Percentiles rank a stretch among this genome's conserved stretches.
phyloP scores from a whole-genome alignment of 1,140 invertebrate genomes.

The Melipona quadrifasciata region DNA sequence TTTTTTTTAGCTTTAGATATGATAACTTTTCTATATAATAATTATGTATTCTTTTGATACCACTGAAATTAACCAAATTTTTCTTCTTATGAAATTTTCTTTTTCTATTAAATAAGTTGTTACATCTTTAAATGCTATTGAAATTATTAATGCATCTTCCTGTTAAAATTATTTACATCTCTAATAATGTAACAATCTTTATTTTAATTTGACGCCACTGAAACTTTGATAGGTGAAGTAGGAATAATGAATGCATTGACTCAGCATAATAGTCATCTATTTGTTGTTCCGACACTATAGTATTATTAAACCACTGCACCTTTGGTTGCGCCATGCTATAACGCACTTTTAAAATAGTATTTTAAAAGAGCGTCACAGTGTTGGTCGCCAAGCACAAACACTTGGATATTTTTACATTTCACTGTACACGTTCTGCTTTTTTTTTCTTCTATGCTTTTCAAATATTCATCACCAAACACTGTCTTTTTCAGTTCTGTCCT shows the following conservation, averaged over 20 bases:
- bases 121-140: constrained; percentile 30
- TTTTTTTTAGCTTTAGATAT: neutral
- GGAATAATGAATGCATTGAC: constrained; percentile 76
- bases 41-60: constrained; percentile 28
- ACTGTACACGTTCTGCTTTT: constrained; percentile 77
- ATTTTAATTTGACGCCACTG: constrained; percentile 49
- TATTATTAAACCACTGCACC: constrained; percentile 79
- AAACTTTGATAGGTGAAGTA: constrained; percentile 70
- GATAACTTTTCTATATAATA: constrained; percentile 30
- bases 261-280: constrained; percentile 80
- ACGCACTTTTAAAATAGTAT: constrained; percentile 36
- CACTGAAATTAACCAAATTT: constrained; percentile 31
- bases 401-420: constrained; percentile 77
- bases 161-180: constrained; percentile 28
- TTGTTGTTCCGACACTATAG: constrained; percentile 76
- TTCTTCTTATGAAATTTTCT: constrained; percentile 22
- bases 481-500: constrained; percentile 61
- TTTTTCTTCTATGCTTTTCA: constrained; percentile 58
- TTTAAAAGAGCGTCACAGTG: constrained; percentile 58
- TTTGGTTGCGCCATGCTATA: constrained; percentile 67
- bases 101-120: constrained; percentile 23
- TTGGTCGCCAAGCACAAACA: constrained; percentile 77
- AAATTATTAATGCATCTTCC: constrained; percentile 35
- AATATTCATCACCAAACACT: constrained; percentile 73
- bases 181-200: constrained; percentile 34